Evolutionary conservation across 2,888 invertebrate genomes (phyloP), one percentile per base, ranked within the genome.

Genomic region (Pteria penguin): DNA sequence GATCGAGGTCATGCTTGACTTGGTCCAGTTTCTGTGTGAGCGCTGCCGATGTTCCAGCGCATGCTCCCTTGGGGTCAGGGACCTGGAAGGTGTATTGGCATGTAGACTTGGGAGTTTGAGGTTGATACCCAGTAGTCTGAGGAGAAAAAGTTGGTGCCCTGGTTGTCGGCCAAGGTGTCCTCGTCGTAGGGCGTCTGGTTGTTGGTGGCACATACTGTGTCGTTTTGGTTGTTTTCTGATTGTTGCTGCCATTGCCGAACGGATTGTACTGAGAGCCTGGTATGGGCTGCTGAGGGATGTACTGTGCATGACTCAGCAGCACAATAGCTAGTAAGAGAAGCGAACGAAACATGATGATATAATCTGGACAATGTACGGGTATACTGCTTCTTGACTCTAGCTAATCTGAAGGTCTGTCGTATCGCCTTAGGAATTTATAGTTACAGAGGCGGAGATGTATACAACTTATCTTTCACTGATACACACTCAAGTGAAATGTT

Each of bases 1-100:
- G 78, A 57, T 82, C 79, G 62, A 82, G 57, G 58, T 82, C 80
- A 36, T 79, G 73, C 69, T 80, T 77, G 27, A 82, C 57, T 22
- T 60, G 65, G 27, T 75, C 76, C 54, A 82, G 33, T 24, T 82
- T 75, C 55, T 73, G 70, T 33, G 75, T 71, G 32, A 82, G 60
- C 4, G 65, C 71, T 2, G 78, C 66, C 1, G 74, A 75, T 45
- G 77, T 66, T 11, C 68, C 73, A 24, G 77, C 65, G 63, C 82
- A 82, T 8, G 71, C 74, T n/a, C 77, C 79, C 27, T 72, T 74
- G 26, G 66, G 71, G 27, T 77, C 76, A 0, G 82, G 80, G 11
- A 80, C 74, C 33, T 75, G 66, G 54, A 77, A 80, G 65, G 76
- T 71, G 63, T 80, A 82, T 55, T 72, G 76, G 54, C 82, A 82